Conservation (phyloP, 2,888 invertebrate genomes). For the Trachelus iudaicus region DNA sequence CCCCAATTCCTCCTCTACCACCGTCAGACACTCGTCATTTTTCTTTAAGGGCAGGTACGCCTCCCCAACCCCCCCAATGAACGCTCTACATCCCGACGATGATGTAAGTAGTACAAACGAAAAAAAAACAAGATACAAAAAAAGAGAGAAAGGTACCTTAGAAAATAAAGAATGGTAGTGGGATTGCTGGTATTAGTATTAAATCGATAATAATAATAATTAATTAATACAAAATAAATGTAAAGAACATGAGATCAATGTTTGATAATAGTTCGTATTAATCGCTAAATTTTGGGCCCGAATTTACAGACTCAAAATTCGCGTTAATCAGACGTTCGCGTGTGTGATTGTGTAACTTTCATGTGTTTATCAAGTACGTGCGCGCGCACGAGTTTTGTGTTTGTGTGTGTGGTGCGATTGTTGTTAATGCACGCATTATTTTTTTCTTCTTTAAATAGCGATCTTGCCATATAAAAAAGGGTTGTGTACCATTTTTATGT, state of each 20-base stretch:
- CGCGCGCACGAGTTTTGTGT: constrained; percentile 5
- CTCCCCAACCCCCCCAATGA: constrained; percentile 1
- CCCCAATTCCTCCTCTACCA: not conserved
- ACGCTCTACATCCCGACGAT: constrained; percentile 2
- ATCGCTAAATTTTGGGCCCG: constrained; percentile 28
- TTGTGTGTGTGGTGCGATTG: constrained; percentile 3
- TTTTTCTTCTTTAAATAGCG: not conserved
- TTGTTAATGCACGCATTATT: not conserved
- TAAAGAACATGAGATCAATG: constrained; percentile 63
- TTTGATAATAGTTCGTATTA: constrained; percentile 53
- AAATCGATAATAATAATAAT: constrained; percentile 35
- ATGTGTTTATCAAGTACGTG: not conserved
- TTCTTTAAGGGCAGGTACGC: constrained; percentile 4
- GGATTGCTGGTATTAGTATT: constrained; percentile 48
- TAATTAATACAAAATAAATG: constrained; percentile 39
- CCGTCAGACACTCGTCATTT: constrained; percentile 5
- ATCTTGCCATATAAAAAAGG: constrained; percentile 1
- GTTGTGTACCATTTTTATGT: not conserved
- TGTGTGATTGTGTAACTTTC: not conserved
- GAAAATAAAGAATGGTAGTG: constrained; percentile 44
- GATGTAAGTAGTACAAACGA: constrained; percentile 24
- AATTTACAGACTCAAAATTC: not conserved
- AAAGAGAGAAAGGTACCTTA: constrained; percentile 26
- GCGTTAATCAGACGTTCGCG: constrained; percentile 5
- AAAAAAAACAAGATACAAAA: constrained; percentile 21